phyloP scores from a whole-genome alignment of 2,888 invertebrate genomes.

The Agrilus mali region DNA sequence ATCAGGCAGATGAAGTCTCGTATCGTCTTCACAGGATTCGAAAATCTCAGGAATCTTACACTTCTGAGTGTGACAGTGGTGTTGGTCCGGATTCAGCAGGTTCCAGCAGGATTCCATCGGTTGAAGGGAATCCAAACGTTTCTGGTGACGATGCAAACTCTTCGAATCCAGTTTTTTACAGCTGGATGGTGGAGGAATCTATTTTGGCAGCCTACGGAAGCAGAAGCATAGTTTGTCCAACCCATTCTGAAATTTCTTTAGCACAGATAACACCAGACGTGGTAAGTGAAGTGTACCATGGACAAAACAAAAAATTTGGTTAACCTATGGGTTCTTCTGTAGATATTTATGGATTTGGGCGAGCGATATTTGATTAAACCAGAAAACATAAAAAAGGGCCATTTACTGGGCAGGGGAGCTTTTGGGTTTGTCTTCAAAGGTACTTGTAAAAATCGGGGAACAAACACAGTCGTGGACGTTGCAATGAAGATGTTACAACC shows the following conservation, averaged over 20 bases:
- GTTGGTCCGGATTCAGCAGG: slow-evolving; percentile 70
- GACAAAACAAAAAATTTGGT: not conserved
- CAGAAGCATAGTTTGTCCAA: slow-evolving; percentile 59
- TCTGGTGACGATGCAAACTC: slow-evolving; percentile 27
- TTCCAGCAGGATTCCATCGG: slow-evolving; percentile 72
- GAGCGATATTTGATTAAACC: slow-evolving; percentile 68
- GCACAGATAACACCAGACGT: slow-evolving; percentile 86
- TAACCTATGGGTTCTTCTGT: slow-evolving; percentile 6
- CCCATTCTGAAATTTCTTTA: slow-evolving; percentile 63
- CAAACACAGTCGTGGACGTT: slow-evolving; percentile 51
- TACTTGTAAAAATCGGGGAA: slow-evolving; percentile 47
- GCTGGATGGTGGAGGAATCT: slow-evolving; percentile 94
- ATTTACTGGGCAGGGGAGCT: slow-evolving; percentile 85
- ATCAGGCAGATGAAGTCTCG: slow-evolving; percentile 5
- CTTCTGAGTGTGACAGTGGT: slow-evolving; percentile 79
- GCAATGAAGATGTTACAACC: slow-evolving; percentile 96
- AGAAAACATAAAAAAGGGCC: slow-evolving; percentile 65
- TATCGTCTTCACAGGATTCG: slow-evolving; percentile 28
- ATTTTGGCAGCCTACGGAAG: slow-evolving; percentile 75
- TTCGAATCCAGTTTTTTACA: slow-evolving; percentile 39
- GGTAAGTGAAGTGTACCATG: slow-evolving; percentile 43
- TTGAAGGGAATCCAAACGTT: slow-evolving; percentile 57
- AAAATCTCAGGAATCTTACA: slow-evolving; percentile 56
- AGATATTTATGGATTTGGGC: slow-evolving; percentile 81
- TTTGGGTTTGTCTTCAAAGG: slow-evolving; percentile 95